These are phyloP conservation scores for Iphiclides podalirius DNA, from an alignment of 2,888 invertebrate genomes.

Conservation along the genomic window DNA sequence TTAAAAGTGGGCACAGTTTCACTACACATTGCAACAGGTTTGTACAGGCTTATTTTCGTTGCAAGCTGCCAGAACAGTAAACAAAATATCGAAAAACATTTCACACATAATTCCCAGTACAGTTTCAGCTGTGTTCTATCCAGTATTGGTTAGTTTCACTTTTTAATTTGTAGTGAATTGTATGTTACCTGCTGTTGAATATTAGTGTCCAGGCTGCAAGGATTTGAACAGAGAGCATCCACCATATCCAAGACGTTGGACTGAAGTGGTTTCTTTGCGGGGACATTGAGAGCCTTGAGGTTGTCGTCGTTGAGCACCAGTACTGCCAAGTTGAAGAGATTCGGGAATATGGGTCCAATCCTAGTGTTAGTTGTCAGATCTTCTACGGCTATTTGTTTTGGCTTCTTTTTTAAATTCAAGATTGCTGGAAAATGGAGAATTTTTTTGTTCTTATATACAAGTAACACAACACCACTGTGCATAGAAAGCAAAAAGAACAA, in stretches of 20 bases:
- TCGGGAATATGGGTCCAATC: conserved; percentile 81
- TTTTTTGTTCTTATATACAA: background rate
- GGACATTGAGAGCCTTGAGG: conserved; percentile 68
- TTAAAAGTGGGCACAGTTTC: too few relatives aligned
- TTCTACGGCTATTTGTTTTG: conserved; percentile 75
- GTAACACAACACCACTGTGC: too few relatives aligned
- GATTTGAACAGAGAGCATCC: conserved; percentile 79
- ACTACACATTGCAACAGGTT: too few relatives aligned
- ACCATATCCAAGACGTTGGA: conserved; percentile 77
- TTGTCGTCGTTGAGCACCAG: conserved; percentile 80
- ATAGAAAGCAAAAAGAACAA: too few relatives aligned
- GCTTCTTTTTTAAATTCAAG: conserved; percentile 72
- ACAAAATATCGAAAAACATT: too few relatives aligned
- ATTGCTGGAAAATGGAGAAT: conserved; percentile 54
- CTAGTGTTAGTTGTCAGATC: conserved; percentile 79
- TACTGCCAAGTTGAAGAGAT: conserved; percentile 81
- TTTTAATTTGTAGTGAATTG: background rate
- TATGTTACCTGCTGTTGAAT: conserved; percentile 75
- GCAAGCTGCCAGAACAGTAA: too few relatives aligned
- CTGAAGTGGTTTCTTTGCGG: conserved; percentile 68
- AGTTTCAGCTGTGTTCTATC: too few relatives aligned
- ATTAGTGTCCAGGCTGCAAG: conserved; percentile 77
- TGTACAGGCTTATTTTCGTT: too few relatives aligned
- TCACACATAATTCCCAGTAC: too few relatives aligned
- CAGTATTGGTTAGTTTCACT: too few relatives aligned